A percentile compares a stretch with the other conserved stretches of the same genome.
Evolutionary conservation across 2,888 invertebrate species (phyloP).

Genomic region (Polyommatus icarus): DNA sequence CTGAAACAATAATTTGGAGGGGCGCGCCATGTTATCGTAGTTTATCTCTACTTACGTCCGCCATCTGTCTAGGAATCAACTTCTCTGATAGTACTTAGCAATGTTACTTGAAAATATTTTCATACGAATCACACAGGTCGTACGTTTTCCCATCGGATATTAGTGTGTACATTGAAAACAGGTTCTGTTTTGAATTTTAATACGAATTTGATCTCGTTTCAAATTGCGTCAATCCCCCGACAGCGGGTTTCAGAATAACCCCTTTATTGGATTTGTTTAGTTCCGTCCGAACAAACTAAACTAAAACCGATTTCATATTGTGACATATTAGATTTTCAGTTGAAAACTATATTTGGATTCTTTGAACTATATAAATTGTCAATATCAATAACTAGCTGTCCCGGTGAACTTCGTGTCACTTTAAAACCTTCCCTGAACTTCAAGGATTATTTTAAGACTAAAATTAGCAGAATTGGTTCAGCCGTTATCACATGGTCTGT

Average conservation of each 20-base stretch:
- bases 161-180: slow-evolving; percentile 26
- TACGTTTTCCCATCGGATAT: slow-evolving; percentile 3
- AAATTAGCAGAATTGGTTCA: no score
- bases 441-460: no score
- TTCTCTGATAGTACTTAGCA: neutral
- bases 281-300: slow-evolving; percentile 1
- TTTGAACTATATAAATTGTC: no score
- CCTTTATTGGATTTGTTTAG: slow-evolving; percentile 17
- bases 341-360: no score
- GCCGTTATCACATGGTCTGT: no score
- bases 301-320: slow-evolving; percentile 1
- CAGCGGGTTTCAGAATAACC: neutral
- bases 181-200: slow-evolving; percentile 30
- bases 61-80: no score
- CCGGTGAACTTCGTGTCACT: no score
- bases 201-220: slow-evolving; percentile 22
- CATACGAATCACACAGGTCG: neutral
- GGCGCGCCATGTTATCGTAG: no score
- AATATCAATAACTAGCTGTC: no score
- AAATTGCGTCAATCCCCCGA: slow-evolving; percentile 3
- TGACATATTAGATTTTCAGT: neutral
- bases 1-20: no score
- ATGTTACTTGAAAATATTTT: neutral
- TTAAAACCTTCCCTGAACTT: no score
- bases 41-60: no score